Percentiles rank a stretch among this genome's conserved stretches.
phyloP scores from a whole-genome alignment of 1,140 invertebrate genomes.

The Rhyacophila brunnea region DNA sequence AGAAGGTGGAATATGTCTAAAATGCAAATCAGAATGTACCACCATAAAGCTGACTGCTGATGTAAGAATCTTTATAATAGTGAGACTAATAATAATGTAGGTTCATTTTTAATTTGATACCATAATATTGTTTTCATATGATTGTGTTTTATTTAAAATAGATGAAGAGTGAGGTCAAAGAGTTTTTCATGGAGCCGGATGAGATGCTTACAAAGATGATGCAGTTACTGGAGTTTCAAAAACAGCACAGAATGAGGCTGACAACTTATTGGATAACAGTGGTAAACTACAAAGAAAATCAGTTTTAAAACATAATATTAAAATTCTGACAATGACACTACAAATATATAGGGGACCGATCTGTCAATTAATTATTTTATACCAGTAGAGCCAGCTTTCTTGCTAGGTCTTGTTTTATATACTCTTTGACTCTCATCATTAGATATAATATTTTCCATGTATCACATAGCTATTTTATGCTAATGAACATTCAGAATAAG shows the following conservation, averaged over 20 bases:
- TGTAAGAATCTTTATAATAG: conserved; percentile 41
- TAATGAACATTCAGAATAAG: too few species aligned
- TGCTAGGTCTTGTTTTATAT: too few species aligned
- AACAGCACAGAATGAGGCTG: conserved; percentile 47
- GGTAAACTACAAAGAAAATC: too few species aligned
- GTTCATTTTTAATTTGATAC: neutral
- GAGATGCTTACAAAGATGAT: conserved; percentile 50
- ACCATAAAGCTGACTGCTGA: conserved; percentile 49
- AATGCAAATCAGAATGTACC: conserved; percentile 47
- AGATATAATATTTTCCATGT: too few species aligned
- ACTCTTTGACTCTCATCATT: too few species aligned
- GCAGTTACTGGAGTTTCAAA: conserved; percentile 51
- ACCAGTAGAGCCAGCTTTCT: too few species aligned
- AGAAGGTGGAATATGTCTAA: conserved; percentile 45
- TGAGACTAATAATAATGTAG: too few species aligned
- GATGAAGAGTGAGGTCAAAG: conserved; percentile 53
- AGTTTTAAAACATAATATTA: too few species aligned
- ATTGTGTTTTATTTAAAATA: conserved; percentile 18
- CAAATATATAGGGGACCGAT: too few species aligned
- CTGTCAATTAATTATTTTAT: too few species aligned
- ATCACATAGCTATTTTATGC: too few species aligned
- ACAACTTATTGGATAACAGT: conserved; percentile 49
- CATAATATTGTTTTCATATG: neutral
- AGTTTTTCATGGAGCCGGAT: conserved; percentile 53
- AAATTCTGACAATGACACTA: too few species aligned